Conservation (phyloP, 2,888 invertebrate genomes). For the Phortica magna region DNA sequence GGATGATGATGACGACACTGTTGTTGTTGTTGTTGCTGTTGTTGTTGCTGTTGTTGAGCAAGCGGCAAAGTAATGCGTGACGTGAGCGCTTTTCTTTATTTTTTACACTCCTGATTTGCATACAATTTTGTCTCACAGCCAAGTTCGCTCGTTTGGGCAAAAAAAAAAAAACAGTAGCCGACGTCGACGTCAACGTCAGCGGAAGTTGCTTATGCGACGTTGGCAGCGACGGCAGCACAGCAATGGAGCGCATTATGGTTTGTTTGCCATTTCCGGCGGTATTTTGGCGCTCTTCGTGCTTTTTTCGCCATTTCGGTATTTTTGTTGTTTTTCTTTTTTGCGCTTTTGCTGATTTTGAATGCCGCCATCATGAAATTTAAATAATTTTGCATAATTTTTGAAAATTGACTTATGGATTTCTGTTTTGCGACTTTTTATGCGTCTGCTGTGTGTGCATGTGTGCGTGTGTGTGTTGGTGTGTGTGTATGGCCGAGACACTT, state of each 20-base stretch:
- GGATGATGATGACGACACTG: background rate
- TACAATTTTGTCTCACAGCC: constrained; percentile 65
- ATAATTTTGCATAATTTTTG: constrained; percentile 76
- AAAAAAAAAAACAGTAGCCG: constrained; percentile 28
- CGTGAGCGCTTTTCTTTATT: constrained; percentile 65
- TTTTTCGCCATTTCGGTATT: background rate
- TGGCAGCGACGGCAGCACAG: constrained; percentile 35
- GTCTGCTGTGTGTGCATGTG: constrained; percentile 18
- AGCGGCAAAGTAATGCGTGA: constrained; percentile 66
- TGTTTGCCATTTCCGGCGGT: constrained; percentile 71
- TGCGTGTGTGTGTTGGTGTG: constrained; percentile 26
- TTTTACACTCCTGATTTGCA: constrained; percentile 62
- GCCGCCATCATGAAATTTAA: constrained; percentile 69
- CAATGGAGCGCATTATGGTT: constrained; percentile 66
- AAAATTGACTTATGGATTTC: constrained; percentile 74
- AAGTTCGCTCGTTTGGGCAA: constrained; percentile 52
- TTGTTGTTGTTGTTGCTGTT: background rate
- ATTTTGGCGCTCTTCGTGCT: constrained; percentile 46
- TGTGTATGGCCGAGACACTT: constrained; percentile 53
- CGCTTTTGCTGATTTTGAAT: constrained; percentile 9
- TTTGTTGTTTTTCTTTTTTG: constrained; percentile 7
- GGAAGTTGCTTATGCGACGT: constrained; percentile 60
- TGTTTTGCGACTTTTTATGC: constrained; percentile 45
- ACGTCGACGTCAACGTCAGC: constrained; percentile 51
- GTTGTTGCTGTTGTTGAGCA: constrained; percentile 2